phyloP scores from a whole-genome alignment of 2,113 vertebrate genomes.

The Entomyzon cyanotis region DNA sequence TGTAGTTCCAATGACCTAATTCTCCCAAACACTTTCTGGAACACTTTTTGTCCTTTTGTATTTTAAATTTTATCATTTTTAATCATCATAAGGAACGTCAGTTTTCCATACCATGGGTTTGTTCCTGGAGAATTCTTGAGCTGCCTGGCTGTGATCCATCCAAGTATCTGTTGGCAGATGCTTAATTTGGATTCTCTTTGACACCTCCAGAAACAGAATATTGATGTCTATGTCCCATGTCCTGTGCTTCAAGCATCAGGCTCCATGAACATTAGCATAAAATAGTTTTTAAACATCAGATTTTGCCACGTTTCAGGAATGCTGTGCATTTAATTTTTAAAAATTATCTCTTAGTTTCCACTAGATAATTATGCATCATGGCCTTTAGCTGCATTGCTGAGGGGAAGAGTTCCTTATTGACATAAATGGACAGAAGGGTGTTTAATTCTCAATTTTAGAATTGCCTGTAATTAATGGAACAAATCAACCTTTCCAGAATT shows the following conservation, averaged over 20 bases:
- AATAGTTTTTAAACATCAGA: background rate
- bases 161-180: conserved; percentile 30
- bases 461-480: background rate
- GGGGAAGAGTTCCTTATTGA: background rate
- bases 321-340: background rate
- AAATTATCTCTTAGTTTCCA: background rate
- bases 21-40: background rate
- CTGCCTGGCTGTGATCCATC: conserved; percentile 7
- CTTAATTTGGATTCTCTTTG: conserved; percentile 34
- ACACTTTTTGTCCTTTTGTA: background rate
- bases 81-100: background rate
- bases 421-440: background rate
- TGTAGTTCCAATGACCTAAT: background rate
- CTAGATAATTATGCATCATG: background rate
- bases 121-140: conserved; percentile 5
- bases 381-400: background rate
- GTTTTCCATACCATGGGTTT: background rate
- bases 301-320: background rate
- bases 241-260: background rate
- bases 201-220: conserved; percentile 16
- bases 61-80: background rate
- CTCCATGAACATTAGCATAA: background rate
- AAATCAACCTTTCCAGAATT: background rate
- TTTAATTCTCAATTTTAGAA: background rate
- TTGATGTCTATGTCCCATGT: background rate